phyloP scores from a whole-genome alignment of 2,113 vertebrate species.

The rat (Rattus norvegicus) region GRCr8 NC_086019.1:169107501-169108000 shows the following conservation, averaged over 20 bases:
- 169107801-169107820: constrained; percentile 69
- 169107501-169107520: constrained; percentile 72
- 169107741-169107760: constrained; percentile 67
- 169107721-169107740: constrained; percentile 76
- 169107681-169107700: constrained; percentile 66
- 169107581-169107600: constrained; percentile 77
- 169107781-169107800: constrained; percentile 74
- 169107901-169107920: constrained; percentile 51
- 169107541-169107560: constrained; percentile 77
- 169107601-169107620: constrained; percentile 78
- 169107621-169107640: constrained; percentile 69
- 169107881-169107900: constrained; percentile 58
- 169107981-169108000: constrained; percentile 78
- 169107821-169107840: constrained; percentile 61
- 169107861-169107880: constrained; percentile 62
- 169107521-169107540: constrained; percentile 70
- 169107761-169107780: constrained; percentile 69
- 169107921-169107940: constrained; percentile 61
- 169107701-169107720: constrained; percentile 68
- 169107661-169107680: constrained; percentile 67
- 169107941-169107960: constrained; percentile 73
- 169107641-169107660: constrained; percentile 45
- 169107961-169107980: constrained; percentile 83
- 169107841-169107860: constrained; percentile 68
- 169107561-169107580: constrained; percentile 79